phyloP scores from a whole-genome alignment of 2,888 invertebrate species.

The Microctonus brassicae region DNA sequence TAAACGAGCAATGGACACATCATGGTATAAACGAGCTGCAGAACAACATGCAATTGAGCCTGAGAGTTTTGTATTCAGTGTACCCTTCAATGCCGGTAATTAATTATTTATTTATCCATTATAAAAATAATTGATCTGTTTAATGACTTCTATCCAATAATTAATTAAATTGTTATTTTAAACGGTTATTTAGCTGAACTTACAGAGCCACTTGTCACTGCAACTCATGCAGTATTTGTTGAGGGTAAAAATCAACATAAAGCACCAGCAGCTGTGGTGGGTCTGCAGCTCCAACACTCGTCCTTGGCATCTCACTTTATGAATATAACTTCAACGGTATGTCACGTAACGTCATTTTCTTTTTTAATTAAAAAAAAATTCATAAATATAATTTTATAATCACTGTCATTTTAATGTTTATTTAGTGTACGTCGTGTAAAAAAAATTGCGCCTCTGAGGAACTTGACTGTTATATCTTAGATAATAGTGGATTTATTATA shows the following conservation, averaged over 20 bases:
- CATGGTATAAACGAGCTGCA: slow-evolving; percentile 92
- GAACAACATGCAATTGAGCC: slow-evolving; percentile 89
- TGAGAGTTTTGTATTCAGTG: slow-evolving; percentile 92
- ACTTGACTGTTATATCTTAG: slow-evolving; percentile 92
- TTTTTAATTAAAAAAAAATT: background rate
- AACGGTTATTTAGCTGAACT: slow-evolving; percentile 62
- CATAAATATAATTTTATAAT: background rate
- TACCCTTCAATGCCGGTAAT: slow-evolving; percentile 81
- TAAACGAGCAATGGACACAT: slow-evolving; percentile 85
- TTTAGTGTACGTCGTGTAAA: slow-evolving; percentile 83
- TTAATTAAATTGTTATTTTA: background rate
- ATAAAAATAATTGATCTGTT: background rate
- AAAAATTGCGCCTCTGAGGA: slow-evolving; percentile 90
- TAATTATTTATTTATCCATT: background rate
- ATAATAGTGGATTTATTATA: slow-evolving; percentile 95
- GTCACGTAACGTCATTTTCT: slow-evolving; percentile 25
- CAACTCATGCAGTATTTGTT: slow-evolving; percentile 92
- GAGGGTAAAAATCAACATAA: slow-evolving; percentile 82
- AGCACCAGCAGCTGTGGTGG: slow-evolving; percentile 93
- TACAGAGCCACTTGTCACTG: slow-evolving; percentile 81
- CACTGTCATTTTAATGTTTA: slow-evolving; percentile 32
- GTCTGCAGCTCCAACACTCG: slow-evolving; percentile 87
- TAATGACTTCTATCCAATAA: background rate
- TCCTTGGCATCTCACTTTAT: slow-evolving; percentile 87
- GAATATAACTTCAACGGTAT: slow-evolving; percentile 89